These are phyloP conservation scores for Caenorhabditis sinica DNA, from an alignment of 2,888 invertebrate species.

Conservation along the genomic window DNA sequence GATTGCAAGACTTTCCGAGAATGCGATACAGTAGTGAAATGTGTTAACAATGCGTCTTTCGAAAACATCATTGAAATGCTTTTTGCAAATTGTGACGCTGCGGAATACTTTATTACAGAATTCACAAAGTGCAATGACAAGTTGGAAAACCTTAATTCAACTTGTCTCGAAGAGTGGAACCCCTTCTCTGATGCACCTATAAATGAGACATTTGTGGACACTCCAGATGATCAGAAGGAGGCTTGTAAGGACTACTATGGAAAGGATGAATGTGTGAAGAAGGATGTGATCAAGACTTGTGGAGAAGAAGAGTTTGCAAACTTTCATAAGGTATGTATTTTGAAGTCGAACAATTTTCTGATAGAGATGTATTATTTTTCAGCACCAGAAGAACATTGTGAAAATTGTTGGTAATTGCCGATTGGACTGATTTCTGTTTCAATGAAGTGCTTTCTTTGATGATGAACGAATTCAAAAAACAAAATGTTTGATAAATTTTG, in stretches of 20 bases:
- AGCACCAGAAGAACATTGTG: slow-evolving; percentile 19
- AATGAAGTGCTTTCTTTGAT: too few relatives aligned
- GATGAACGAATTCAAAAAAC: too few relatives aligned
- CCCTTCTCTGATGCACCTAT: slow-evolving; percentile 3
- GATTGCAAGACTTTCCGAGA: slow-evolving; percentile 15
- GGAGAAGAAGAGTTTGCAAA: slow-evolving; percentile 4
- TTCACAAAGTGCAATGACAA: slow-evolving; percentile 15
- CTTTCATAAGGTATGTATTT: neutral
- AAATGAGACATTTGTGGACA: neutral
- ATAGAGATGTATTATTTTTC: neutral
- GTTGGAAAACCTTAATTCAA: slow-evolving; percentile 27
- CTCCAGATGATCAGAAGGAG: neutral
- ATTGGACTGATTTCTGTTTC: neutral
- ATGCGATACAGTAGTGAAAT: neutral
- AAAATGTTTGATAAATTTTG: too few relatives aligned
- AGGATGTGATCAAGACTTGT: slow-evolving; percentile 17
- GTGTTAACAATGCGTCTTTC: neutral
- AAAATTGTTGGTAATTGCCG: slow-evolving; percentile 4
- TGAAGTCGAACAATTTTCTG: neutral
- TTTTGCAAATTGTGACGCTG: slow-evolving; percentile 19
- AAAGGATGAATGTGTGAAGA: slow-evolving; percentile 26
- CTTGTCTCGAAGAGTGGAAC: slow-evolving; percentile 18
- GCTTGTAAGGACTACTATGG: slow-evolving; percentile 27
- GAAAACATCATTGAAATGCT: neutral
- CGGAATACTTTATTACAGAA: neutral